Conservation (phyloP, 2,113 vertebrate species). For the Melanerpes formicivorus region DNA sequence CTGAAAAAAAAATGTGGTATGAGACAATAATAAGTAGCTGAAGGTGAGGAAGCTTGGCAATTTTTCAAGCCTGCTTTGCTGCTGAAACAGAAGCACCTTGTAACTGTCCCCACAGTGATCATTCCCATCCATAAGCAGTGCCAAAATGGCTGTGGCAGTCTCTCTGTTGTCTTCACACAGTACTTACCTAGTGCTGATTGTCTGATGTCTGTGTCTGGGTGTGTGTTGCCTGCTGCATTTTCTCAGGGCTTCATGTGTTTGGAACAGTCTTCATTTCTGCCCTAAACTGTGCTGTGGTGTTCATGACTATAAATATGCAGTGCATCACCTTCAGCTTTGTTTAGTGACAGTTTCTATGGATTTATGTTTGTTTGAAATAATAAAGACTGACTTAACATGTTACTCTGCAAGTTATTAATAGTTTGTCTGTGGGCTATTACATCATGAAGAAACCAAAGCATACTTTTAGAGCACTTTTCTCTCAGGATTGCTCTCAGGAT, state of each 20-base stretch:
- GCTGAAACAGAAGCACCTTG: background rate
- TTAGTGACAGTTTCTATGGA: background rate
- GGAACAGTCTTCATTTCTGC: background rate
- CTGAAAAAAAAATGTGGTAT: background rate
- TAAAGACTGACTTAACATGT: background rate
- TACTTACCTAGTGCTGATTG: background rate
- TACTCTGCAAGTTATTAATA: background rate
- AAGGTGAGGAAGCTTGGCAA: background rate
- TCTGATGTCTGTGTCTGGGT: background rate
- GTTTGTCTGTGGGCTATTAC: background rate
- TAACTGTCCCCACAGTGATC: background rate
- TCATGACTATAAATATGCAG: background rate
- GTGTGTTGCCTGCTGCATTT: background rate
- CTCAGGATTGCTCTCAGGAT: background rate
- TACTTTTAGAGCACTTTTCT: background rate
- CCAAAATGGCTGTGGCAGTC: background rate
- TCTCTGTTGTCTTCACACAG: background rate
- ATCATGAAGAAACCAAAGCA: background rate
- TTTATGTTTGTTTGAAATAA: conserved; percentile 10
- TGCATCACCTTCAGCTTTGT: background rate
- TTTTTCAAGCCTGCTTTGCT: background rate
- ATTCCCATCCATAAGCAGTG: background rate
- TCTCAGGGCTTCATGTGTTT: background rate
- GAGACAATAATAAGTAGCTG: background rate
- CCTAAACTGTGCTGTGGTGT: background rate